These are phyloP conservation scores for Ephydatia muelleri DNA, from an alignment of 37 sponge, comb jelly and placozoan species.

Conservation along the genomic window DNA sequence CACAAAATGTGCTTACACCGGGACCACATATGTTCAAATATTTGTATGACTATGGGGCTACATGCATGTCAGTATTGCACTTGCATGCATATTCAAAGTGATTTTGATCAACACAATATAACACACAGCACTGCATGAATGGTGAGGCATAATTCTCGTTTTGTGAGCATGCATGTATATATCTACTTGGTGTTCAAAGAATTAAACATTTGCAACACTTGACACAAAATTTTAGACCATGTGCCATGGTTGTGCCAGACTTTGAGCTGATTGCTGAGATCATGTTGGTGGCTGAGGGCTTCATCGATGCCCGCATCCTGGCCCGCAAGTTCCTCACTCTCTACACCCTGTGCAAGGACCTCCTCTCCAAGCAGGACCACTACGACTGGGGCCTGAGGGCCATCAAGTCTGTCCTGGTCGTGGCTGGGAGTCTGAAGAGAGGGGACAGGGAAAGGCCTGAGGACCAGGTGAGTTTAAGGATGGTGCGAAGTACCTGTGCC, in stretches of 20 bases:
- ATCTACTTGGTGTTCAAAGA: too few species aligned
- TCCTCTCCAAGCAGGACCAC: conserved; percentile 95
- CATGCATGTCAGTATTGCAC: too few species aligned
- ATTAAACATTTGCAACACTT: background rate
- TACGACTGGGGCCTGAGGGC: conserved; percentile 99
- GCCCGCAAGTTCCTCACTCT: conserved; percentile 98
- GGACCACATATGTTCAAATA: too few species aligned
- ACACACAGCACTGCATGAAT: too few species aligned
- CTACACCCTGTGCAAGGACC: conserved; percentile 94
- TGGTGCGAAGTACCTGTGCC: background rate
- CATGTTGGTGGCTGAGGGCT: conserved; percentile 99
- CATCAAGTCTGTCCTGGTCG: conserved; percentile 98
- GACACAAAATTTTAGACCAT: conserved; percentile 72
- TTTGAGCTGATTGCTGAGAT: conserved; percentile 99
- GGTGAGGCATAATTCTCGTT: too few species aligned
- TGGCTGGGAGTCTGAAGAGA: conserved; percentile 96
- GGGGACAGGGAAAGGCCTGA: conserved; percentile 95
- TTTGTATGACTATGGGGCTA: too few species aligned
- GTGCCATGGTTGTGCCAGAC: conserved; percentile 99
- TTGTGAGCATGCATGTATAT: background rate
- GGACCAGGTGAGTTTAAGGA: conserved; percentile 70
- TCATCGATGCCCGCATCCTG: conserved; percentile 89
- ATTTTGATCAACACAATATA: too few species aligned
- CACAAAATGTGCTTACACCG: too few species aligned
- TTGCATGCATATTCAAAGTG: too few species aligned